These are phyloP conservation scores for Grantiella picta DNA, from an alignment of 2,113 vertebrate species.

Conservation along the genomic window DNA sequence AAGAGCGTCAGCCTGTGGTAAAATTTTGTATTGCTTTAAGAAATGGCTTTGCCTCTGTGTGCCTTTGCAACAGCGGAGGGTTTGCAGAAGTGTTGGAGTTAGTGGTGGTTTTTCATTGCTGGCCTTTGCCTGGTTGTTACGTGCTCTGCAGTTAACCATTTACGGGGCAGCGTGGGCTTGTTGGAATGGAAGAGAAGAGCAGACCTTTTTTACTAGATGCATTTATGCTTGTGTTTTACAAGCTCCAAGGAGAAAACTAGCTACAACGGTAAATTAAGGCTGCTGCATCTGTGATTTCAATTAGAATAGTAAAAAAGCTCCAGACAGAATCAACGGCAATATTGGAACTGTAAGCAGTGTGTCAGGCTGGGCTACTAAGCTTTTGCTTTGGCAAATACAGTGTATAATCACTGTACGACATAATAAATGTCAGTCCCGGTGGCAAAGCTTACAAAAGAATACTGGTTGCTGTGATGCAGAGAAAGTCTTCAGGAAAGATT, in stretches of 20 bases:
- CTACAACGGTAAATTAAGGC: not conserved
- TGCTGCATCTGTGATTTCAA: not conserved
- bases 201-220: not conserved
- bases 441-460: not conserved
- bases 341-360: fast-evolving
- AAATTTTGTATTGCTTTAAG: slow-evolving; percentile 71
- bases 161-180: not conserved
- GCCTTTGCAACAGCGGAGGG: not conserved
- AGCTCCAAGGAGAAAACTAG: not conserved
- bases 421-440: fast-evolving
- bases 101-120: slow-evolving; percentile 16
- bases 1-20: slow-evolving; percentile 84
- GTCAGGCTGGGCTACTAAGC: not conserved
- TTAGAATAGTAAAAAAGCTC: not conserved
- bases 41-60: not conserved
- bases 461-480: not conserved
- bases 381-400: not conserved
- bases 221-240: not conserved
- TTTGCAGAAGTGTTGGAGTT: slow-evolving; percentile 21
- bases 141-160: not conserved
- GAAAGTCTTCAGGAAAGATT: not conserved
- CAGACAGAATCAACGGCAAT: not conserved
- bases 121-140: not conserved
- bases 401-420: not conserved
- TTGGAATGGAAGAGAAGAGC: not conserved